A percentile compares a stretch with the other conserved stretches of the same genome.
These are phyloP conservation scores for Plusia festucae DNA, from an alignment of 2,888 invertebrate species.

Conservation along the genomic window DNA sequence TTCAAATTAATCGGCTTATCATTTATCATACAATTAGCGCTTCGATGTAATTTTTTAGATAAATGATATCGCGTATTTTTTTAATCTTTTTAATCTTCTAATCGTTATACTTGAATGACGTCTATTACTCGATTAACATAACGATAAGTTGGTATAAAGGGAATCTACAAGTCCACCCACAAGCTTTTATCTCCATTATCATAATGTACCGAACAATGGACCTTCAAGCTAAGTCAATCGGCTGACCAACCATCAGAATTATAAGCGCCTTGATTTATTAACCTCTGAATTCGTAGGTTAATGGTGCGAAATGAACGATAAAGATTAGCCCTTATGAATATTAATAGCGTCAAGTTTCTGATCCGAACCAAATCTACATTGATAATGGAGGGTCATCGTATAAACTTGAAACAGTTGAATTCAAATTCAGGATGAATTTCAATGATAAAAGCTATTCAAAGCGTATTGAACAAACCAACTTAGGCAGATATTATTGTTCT, in stretches of 20 bases:
- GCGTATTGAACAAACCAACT: constrained; percentile 8
- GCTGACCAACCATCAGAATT: constrained; percentile 56
- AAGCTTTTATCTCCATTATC: constrained; percentile 34
- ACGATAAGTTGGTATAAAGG: background rate
- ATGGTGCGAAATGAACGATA: constrained; percentile 78
- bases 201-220: constrained; percentile 50
- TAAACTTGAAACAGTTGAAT: constrained; percentile 48
- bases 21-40: no score
- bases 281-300: constrained; percentile 68
- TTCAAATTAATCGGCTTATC: background rate
- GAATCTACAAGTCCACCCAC: constrained; percentile 9
- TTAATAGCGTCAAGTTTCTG: constrained; percentile 66
- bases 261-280: constrained; percentile 72
- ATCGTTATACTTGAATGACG: background rate
- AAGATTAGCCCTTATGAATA: constrained; percentile 73
- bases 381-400: constrained; percentile 63
- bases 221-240: constrained; percentile 40
- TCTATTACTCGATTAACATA: background rate
- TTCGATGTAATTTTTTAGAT: background rate
- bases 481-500: constrained; percentile 25
- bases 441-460: constrained; percentile 31
- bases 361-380: constrained; percentile 63
- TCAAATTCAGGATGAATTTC: constrained; percentile 39
- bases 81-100: background rate
- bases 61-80: background rate